Percentiles rank a stretch among this genome's conserved stretches.
phyloP scores from a whole-genome alignment of 2,113 vertebrate genomes.

The Rhinolophus ferrumequinum region DNA sequence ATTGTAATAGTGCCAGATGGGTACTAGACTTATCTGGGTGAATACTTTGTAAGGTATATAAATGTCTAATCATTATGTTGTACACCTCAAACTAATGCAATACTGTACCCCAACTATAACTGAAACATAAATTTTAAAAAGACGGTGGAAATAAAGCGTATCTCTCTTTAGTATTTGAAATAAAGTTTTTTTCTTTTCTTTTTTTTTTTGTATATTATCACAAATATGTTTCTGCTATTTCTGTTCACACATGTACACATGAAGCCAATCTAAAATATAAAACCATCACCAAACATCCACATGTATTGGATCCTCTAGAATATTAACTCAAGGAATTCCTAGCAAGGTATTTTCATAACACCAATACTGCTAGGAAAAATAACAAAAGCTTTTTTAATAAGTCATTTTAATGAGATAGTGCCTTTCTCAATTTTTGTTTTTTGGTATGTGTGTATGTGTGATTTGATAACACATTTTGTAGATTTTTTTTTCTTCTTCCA shows the following conservation, averaged over 20 bases:
- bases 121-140: not conserved
- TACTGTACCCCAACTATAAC: not conserved
- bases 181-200: not conserved
- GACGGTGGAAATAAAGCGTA: not conserved
- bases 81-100: not conserved
- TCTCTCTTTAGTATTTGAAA: not conserved
- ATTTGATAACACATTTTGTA: not conserved
- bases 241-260: accelerated
- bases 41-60: not conserved
- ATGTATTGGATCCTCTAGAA: not conserved
- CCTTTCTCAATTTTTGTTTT: not conserved
- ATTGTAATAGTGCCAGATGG: not conserved
- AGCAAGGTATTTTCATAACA: not conserved
- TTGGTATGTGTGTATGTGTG: not conserved
- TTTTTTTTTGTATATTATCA: too few relatives aligned
- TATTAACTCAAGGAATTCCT: not conserved
- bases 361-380: not conserved
- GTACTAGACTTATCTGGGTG: not conserved
- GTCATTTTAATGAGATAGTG: not conserved
- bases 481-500: not conserved
- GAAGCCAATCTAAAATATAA: not conserved
- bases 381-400: not conserved
- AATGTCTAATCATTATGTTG: not conserved
- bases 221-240: not conserved
- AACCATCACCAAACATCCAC: not conserved